Evolutionary conservation across 1,140 invertebrate genomes (phyloP).

Genomic region (Macrostomum lignano): DNA sequence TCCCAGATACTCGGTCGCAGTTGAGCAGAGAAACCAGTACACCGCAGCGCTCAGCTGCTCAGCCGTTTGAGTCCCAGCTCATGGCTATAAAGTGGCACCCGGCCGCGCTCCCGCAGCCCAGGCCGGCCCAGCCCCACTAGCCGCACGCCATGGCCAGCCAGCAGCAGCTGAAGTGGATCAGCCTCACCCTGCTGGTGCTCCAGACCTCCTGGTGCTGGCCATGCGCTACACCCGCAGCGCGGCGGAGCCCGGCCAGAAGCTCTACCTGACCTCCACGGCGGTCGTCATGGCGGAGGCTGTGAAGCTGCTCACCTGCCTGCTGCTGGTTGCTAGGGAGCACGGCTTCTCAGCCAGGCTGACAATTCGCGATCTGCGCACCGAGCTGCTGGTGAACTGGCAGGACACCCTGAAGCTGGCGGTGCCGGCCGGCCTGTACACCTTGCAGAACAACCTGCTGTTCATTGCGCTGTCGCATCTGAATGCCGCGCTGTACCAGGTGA

Average conservation of each 20-base stretch:
- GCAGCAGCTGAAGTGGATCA: conserved; percentile 6
- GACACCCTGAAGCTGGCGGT: conserved; percentile 41
- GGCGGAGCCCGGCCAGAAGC: conserved; percentile 6
- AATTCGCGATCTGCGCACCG: neutral
- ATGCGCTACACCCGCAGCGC: conserved; percentile 28
- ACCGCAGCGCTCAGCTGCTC: too few relatives aligned
- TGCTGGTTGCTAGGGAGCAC: conserved; percentile 27
- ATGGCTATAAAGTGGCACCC: too few relatives aligned
- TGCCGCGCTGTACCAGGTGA: conserved; percentile 87
- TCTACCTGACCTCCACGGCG: conserved; percentile 32
- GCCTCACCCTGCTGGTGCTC: conserved; percentile 23
- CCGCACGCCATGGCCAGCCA: too few relatives aligned
- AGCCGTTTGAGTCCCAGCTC: too few relatives aligned
- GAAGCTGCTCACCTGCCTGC: conserved; percentile 26
- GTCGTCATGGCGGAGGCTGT: conserved; percentile 29
- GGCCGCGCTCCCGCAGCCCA: too few relatives aligned
- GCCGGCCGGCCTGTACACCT: conserved; percentile 67
- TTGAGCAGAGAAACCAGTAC: too few relatives aligned
- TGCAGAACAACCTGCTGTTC: conserved; percentile 91
- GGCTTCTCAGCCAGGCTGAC: conserved; percentile 11
- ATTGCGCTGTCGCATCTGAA: conserved; percentile 84
- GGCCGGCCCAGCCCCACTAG: too few relatives aligned
- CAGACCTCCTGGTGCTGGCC: conserved; percentile 31
- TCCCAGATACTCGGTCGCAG: too few relatives aligned
- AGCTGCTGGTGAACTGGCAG: conserved; percentile 12